Percentiles rank a stretch among this genome's conserved stretches.
These are phyloP conservation scores for Lordiphosa collinella DNA, from an alignment of 1,140 invertebrate species.

Conservation along the genomic window DNA sequence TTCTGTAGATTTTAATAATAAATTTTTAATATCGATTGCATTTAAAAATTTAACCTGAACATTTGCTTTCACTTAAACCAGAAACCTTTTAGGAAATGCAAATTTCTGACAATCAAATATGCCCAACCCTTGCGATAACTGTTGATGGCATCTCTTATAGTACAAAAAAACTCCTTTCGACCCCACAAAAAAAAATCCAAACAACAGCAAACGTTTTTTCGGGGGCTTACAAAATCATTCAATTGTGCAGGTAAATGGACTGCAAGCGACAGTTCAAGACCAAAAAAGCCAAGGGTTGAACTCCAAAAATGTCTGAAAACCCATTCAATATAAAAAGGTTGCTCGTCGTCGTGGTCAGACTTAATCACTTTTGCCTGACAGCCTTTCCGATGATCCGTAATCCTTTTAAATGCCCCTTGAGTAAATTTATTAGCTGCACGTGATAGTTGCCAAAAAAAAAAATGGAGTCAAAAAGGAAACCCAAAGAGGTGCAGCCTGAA, in stretches of 20 bases:
- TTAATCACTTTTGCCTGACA: conserved; percentile 74
- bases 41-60: not conserved
- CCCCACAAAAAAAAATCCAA: conserved; percentile 17
- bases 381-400: conserved; percentile 48
- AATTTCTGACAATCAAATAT: not conserved
- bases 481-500: conserved; percentile 20
- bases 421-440: conserved; percentile 72
- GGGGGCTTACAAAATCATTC: conserved; percentile 72
- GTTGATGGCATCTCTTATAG: too few relatives aligned
- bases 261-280: conserved; percentile 68
- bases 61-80: not conserved
- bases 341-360: conserved; percentile 45
- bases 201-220: conserved; percentile 11
- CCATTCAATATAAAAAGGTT: conserved; percentile 43
- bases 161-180: not conserved
- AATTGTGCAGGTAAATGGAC: conserved; percentile 79
- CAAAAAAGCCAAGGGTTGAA: conserved; percentile 53
- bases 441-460: conserved; percentile 50
- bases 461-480: conserved; percentile 6
- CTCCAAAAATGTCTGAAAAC: conserved; percentile 56
- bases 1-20: too few relatives aligned
- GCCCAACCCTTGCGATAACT: too few relatives aligned
- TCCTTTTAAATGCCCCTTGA: conserved; percentile 66
- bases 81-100: conserved; percentile 5
- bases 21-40: too few relatives aligned